phyloP scores from a whole-genome alignment of 1,140 invertebrate species.

The Olivierus martensii region DNA sequence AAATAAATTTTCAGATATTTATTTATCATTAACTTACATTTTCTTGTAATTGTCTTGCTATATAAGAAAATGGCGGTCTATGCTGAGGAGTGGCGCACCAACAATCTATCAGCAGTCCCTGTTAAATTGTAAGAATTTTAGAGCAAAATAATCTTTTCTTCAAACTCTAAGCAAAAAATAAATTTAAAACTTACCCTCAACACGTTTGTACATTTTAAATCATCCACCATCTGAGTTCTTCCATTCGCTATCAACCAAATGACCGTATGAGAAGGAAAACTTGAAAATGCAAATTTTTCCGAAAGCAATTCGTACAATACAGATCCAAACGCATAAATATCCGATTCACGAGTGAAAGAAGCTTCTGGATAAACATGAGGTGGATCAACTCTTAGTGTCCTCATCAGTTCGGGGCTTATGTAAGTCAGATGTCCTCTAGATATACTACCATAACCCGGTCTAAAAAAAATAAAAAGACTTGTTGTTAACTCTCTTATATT shows the following conservation, averaged over 20 bases:
- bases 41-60: slow-evolving; percentile 18
- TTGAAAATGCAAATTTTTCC: slow-evolving; percentile 26
- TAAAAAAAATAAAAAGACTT: slow-evolving; percentile 12
- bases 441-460: slow-evolving; percentile 27
- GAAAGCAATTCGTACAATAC: slow-evolving; percentile 31
- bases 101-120: slow-evolving; percentile 25
- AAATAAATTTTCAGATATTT: not conserved
- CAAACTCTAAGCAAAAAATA: too few relatives aligned
- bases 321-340: slow-evolving; percentile 34
- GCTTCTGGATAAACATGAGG: slow-evolving; percentile 21
- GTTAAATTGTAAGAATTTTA: too few relatives aligned
- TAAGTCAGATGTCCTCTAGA: slow-evolving; percentile 29
- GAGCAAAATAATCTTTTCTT: too few relatives aligned
- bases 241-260: slow-evolving; percentile 30
- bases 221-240: slow-evolving; percentile 26
- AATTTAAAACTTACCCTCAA: not conserved
- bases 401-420: slow-evolving; percentile 32
- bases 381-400: slow-evolving; percentile 25
- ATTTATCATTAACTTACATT: slow-evolving; percentile 7
- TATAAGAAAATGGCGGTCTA: slow-evolving; percentile 25
- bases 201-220: slow-evolving; percentile 11
- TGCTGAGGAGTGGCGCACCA: slow-evolving; percentile 24
- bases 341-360: slow-evolving; percentile 24
- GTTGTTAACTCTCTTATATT: too few relatives aligned
- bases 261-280: slow-evolving; percentile 23